Base-by-base conservation (phyloP, 2,888 invertebrate species). In the Neocrepidodera transversa region DNA sequence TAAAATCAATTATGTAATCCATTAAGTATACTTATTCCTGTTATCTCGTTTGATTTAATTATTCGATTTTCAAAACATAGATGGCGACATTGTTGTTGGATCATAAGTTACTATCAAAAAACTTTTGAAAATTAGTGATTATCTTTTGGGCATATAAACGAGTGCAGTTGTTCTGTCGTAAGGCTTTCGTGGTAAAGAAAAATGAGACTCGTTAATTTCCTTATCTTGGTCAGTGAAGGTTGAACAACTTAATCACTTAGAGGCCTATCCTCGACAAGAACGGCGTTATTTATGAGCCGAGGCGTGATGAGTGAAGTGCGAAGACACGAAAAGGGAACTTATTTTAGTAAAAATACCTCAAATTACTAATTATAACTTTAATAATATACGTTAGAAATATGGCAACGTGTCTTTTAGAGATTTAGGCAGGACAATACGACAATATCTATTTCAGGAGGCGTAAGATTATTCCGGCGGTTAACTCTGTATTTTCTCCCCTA, bases 401-500 rank as follows among this genome's bases (percentile, higher is more conserved):
- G 43, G 36, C 45, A 45, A 47, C 45, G 26, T 54, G 35, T 17
- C 23, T 2, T 23, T 2, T 43, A 23, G 26, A 30, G 5, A 47
- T 36, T 45, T 53, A 16, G 42, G 23, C 43, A 51, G 60, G 52
- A 60, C 56, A 61, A 61, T 47, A 49, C 48, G 54, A 64, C 59
- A 58, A 57, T 36, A 57, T 56, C 49, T 16, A 20, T 59, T 53
- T 53, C 43, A 38, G 32, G 35, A 43, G 43, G 42, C 42, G 36
- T 23, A 40, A 57, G 51, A 62, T 59, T 56, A 57, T 53, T 51
- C 50, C 28, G 38, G 57, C 57, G 51, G 64, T 57, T 62, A 51
- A 61, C 57, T 32, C 60, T 45, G 56, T 49, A 47, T 56, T 54
- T 56, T 65, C 62, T 58, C 65, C 62, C 58, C 60, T 40, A 36